Evolutionary conservation across 2,797 vertebrate species (phyloP).

Genomic region (Nyctalus aviator): DNA sequence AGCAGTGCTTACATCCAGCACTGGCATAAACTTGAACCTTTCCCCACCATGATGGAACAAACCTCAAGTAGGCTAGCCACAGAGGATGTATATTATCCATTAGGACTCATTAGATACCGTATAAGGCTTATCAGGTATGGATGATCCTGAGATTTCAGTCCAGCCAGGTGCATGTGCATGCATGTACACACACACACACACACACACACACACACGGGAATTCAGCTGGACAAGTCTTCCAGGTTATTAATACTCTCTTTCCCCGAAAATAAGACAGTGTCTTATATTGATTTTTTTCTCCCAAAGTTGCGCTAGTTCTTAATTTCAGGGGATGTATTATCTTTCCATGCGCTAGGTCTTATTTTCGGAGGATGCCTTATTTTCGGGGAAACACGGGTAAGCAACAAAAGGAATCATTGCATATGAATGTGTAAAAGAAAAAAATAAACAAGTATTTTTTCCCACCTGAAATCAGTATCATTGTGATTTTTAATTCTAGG

Average conservation of each 20-base stretch:
- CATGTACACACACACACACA: background rate
- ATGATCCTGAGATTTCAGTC: slow-evolving; percentile 33
- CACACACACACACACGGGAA: background rate
- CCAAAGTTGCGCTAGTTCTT: too few species aligned
- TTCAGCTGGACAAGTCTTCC: background rate
- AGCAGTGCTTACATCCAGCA: background rate
- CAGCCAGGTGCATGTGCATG: fast-evolving
- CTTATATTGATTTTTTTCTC: too few species aligned
- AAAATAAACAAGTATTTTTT: background rate
- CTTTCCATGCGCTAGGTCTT: too few species aligned
- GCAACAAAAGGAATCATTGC: slow-evolving; percentile 44
- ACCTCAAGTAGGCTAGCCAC: background rate
- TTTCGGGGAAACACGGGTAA: too few species aligned
- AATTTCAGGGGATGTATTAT: too few species aligned
- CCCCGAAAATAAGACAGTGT: too few species aligned
- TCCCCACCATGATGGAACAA: background rate
- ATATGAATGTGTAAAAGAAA: background rate
- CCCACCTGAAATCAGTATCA: background rate
- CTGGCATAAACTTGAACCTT: background rate
- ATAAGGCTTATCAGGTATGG: background rate
- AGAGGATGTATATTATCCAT: background rate
- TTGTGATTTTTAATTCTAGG: slow-evolving; percentile 18
- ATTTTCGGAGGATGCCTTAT: too few species aligned
- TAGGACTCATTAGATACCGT: slow-evolving; percentile 48
- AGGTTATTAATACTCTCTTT: background rate